Evolutionary conservation across 2,888 invertebrate species (phyloP).

Genomic region (Dorcus parallelipipedus): DNA sequence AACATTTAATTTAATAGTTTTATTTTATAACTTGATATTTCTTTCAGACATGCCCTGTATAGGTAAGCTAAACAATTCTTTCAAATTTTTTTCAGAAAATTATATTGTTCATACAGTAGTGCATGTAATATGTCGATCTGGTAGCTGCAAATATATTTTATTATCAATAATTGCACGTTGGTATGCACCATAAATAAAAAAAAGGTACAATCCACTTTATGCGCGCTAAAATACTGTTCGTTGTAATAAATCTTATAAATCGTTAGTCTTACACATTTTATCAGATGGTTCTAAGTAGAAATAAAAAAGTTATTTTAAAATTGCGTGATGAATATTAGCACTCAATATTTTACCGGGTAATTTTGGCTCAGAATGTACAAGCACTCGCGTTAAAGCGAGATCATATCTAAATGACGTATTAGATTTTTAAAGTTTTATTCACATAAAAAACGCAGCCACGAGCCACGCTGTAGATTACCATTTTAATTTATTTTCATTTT

Average conservation of each 20-base stretch:
- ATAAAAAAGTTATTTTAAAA: conserved; percentile 10
- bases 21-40: too few species aligned
- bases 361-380: conserved; percentile 36
- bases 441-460: conserved; percentile 45
- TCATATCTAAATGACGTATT: conserved; percentile 49
- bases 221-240: neutral
- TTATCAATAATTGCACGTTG: too few species aligned
- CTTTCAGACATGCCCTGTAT: too few species aligned
- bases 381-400: conserved; percentile 43
- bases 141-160: too few species aligned
- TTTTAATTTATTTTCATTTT: conserved; percentile 47
- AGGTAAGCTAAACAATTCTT: too few species aligned
- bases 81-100: too few species aligned
- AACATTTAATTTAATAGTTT: too few species aligned
- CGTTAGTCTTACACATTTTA: conserved; percentile 4
- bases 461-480: conserved; percentile 43
- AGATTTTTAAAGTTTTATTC: conserved; percentile 48
- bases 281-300: conserved; percentile 1
- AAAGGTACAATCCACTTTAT: too few species aligned
- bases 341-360: conserved; percentile 19
- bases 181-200: too few species aligned
- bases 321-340: conserved; percentile 22
- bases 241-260: conserved; percentile 12
- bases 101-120: too few species aligned
- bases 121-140: too few species aligned